A percentile compares a stretch with the other conserved stretches of the same genome.
Evolutionary conservation across 2,888 invertebrate species (phyloP).

Genomic region (Subacronicta megacephala): DNA sequence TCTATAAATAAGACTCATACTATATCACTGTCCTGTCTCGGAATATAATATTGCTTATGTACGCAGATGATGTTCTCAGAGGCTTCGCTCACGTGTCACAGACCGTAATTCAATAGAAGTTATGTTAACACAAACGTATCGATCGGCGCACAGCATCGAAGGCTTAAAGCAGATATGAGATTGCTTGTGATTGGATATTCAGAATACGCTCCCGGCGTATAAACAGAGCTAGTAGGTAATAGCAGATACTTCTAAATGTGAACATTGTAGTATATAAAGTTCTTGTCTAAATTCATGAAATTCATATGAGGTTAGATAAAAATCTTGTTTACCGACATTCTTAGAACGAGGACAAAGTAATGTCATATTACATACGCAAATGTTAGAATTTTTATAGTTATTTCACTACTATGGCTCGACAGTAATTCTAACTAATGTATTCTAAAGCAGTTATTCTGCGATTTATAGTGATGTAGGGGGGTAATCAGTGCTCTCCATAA

Average conservation of each 20-base stretch:
- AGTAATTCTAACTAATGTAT: neutral
- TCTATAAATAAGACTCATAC: slow-evolving; percentile 15
- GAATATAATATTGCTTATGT: slow-evolving; percentile 34
- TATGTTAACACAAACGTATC: slow-evolving; percentile 37
- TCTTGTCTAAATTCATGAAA: slow-evolving; percentile 14
- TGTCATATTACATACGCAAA: neutral
- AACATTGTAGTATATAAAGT: neutral
- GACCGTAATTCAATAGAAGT: slow-evolving; percentile 46
- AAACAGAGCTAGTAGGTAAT: slow-evolving; percentile 12
- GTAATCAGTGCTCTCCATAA: no score
- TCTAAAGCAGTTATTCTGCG: neutral
- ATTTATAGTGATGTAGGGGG: neutral
- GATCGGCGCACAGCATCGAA: slow-evolving; percentile 30
- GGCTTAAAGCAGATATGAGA: slow-evolving; percentile 26
- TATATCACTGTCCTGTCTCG: slow-evolving; percentile 9
- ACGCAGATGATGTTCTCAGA: slow-evolving; percentile 47
- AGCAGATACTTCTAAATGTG: slow-evolving; percentile 7
- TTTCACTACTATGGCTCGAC: neutral
- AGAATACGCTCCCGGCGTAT: slow-evolving; percentile 5
- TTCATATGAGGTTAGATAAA: slow-evolving; percentile 9
- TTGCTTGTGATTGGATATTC: slow-evolving; percentile 35
- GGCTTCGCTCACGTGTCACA: slow-evolving; percentile 50
- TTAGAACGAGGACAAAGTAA: neutral
- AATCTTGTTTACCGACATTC: neutral
- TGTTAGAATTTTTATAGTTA: neutral